Conservation (phyloP, 2,888 invertebrate genomes). For the Tortrix viridana region DNA sequence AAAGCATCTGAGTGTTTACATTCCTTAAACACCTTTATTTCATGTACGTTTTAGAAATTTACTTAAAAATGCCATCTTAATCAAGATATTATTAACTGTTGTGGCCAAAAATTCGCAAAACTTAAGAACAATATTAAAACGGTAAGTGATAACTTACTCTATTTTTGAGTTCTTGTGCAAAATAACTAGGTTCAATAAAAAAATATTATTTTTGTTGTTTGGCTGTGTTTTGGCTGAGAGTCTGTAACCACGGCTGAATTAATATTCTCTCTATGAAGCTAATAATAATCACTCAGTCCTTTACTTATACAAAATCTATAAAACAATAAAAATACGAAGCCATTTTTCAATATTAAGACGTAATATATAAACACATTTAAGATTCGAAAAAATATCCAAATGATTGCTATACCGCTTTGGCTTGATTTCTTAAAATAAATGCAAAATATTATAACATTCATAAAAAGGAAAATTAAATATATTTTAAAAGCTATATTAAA, state of each 20-base stretch:
- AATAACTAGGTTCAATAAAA: no score
- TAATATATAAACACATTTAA: not conserved
- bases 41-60: no score
- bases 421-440: constrained; percentile 28
- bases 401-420: constrained; percentile 33
- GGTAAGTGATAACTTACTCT: no score
- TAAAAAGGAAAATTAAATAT: constrained; percentile 21
- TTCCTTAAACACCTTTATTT: no score
- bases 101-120: no score
- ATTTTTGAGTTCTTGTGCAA: no score
- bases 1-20: no score
- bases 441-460: constrained; percentile 29
- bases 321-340: constrained; percentile 34
- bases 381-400: constrained; percentile 25
- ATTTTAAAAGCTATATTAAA: not conserved
- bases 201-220: no score
- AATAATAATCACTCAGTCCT: constrained; percentile 62
- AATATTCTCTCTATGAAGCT: constrained; percentile 42
- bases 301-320: constrained; percentile 47
- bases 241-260: constrained; percentile 40
- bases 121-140: no score
- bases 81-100: no score
- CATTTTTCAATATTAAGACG: not conserved
- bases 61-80: no score
- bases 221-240: not conserved